Conservation (phyloP, 1,140 invertebrate species). For the Papilio helenus region DNA sequence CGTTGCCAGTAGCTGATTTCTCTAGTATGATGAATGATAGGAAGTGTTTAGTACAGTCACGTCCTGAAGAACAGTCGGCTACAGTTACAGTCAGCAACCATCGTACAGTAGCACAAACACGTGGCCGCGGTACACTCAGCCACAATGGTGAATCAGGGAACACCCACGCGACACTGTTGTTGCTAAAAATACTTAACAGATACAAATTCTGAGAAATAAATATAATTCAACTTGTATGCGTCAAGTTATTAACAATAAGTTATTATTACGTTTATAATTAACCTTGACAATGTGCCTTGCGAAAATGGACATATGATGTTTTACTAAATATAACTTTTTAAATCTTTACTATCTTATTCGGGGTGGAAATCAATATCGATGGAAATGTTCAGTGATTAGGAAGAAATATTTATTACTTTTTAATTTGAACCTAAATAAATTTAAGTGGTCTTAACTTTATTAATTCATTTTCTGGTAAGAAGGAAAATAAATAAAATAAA, state of each 20-base stretch:
- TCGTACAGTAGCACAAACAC: neutral
- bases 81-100: neutral
- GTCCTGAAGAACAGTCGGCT: neutral
- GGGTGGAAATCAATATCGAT: too few relatives aligned
- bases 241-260: neutral
- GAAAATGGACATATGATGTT: neutral
- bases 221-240: conserved; percentile 13
- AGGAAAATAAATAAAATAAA: neutral
- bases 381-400: too few relatives aligned
- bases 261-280: neutral
- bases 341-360: too few relatives aligned
- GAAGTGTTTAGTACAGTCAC: too few relatives aligned
- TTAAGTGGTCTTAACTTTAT: too few relatives aligned
- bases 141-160: neutral
- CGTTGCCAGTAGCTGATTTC: too few relatives aligned
- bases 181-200: neutral
- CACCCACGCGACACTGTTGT: neutral
- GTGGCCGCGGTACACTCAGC: neutral
- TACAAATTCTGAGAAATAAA: conserved; percentile 8
- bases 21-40: too few relatives aligned
- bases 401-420: too few relatives aligned
- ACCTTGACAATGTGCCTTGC: neutral
- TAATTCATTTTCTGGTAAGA: neutral
- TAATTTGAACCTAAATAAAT: too few relatives aligned
- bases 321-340: too few relatives aligned